Base-by-base conservation (phyloP, 1,140 invertebrate genomes). In the Sycobia sp. region DNA sequence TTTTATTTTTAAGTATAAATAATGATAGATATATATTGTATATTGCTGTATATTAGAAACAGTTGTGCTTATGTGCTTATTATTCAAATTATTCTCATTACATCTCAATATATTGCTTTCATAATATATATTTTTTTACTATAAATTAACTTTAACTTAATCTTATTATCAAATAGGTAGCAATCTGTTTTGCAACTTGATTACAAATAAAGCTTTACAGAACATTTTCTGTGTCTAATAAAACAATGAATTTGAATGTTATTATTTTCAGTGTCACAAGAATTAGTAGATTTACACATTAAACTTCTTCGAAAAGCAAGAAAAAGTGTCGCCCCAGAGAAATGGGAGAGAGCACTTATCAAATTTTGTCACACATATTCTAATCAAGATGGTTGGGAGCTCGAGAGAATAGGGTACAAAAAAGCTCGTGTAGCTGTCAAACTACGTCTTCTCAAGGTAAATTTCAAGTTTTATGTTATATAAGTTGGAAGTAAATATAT, bases 351-450 rank as follows among this genome's bases (percentile, higher is more conserved):
- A 73, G 87, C 88, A 59, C 77, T 98, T 60, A 89, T 93, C 49
- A 96, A 95, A 82, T 95, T 97, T 83, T 94, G 93, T 82, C 90
- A 95, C 73, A 87, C 88, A 36, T 95, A 94, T 76, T 91, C 89
- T 43, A 87, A 90, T 66, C 90, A 95, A 73, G 96, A 98, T 87
- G 95, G 91, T 60, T 97, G 95, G 95, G 95, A 98, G 84, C 84
- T 98, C 46, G 96, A 98, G 80, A 85, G 93, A 65, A 96, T 96
- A 86, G 95, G 96, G 36, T 99, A 97, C 79, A 94, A 94, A 76
- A 94, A 96, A 83, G 88, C 93, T 65, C 91, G 91, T 70, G 82
- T 94, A 41, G 86, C 88, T 71, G 89, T 95, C 7, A 97, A 97
- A 85, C 84, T 98, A 64, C 86, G 90, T 67, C 85, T 97, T 69